Conservation (phyloP, 2,888 invertebrate genomes). For the Dryobota labecula region DNA sequence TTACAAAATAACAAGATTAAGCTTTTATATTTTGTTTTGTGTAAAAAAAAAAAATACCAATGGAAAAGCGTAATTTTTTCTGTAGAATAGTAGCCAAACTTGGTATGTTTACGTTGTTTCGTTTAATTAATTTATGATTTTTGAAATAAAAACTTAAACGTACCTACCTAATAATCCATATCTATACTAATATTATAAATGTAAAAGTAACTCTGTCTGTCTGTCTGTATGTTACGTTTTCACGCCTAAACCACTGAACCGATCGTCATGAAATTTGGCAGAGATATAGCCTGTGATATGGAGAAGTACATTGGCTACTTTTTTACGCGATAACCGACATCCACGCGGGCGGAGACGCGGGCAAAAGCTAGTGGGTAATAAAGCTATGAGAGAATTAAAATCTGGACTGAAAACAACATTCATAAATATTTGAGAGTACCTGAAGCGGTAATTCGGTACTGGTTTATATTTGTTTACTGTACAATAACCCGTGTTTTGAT, state of each 20-base stretch:
- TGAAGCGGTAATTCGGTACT: constrained; percentile 32
- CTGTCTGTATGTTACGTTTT: no score
- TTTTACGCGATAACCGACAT: no score
- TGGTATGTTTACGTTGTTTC: neutral
- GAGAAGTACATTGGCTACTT: no score
- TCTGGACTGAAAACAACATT: constrained; percentile 6
- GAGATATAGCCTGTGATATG: no score
- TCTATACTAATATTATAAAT: no score
- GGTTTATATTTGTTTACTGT: constrained; percentile 45
- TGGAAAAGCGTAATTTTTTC: neutral
- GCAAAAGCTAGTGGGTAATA: no score
- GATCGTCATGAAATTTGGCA: no score
- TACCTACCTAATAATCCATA: neutral
- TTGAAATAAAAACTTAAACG: neutral
- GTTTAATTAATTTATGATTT: neutral
- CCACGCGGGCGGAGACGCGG: no score
- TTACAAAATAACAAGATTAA: constrained; percentile 24
- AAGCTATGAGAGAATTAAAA: neutral
- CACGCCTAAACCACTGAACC: no score
- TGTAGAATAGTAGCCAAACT: neutral
- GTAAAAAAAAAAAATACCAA: neutral
- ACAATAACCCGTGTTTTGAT: constrained; percentile 50
- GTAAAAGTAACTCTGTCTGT: no score
- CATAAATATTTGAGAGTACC: constrained; percentile 32
- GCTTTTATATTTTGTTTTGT: constrained; percentile 26